phyloP scores from a whole-genome alignment of 2,888 invertebrate genomes.

The Gastrophysa polygoni region DNA sequence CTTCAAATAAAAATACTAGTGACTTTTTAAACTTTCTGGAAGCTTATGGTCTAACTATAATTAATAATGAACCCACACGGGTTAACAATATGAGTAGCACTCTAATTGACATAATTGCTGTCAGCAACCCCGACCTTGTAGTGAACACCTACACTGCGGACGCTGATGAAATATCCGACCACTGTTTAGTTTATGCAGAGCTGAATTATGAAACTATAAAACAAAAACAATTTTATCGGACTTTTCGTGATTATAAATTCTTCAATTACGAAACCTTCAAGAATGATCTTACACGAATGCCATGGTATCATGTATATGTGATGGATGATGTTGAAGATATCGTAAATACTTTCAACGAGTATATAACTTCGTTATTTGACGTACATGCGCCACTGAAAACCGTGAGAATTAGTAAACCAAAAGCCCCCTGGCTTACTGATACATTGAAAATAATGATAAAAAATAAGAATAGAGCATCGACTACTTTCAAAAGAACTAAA shows the following conservation, averaged over 20 bases:
- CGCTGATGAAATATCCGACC: too few species aligned
- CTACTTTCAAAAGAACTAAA: not conserved
- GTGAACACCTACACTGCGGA: not conserved
- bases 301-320: too few species aligned
- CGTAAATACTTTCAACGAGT: constrained; percentile 4
- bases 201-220: too few species aligned
- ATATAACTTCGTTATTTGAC: constrained; percentile 10
- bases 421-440: not conserved
- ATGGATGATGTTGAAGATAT: not conserved
- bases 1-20: not conserved
- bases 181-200: too few species aligned
- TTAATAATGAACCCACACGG: not conserved
- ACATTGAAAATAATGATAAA: not conserved
- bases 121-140: not conserved
- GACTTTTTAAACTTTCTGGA: not conserved
- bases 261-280: too few species aligned
- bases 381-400: constrained; percentile 14
- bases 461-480: not conserved
- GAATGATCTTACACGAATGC: too few species aligned
- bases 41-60: not conserved
- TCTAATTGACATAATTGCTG: not conserved
- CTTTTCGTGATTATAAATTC: too few species aligned
- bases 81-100: not conserved
- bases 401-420: not conserved
- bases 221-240: not conserved